These are phyloP conservation scores for Lucilia cuprina DNA, from an alignment of 1,140 invertebrate genomes.

Conservation along the genomic window DNA sequence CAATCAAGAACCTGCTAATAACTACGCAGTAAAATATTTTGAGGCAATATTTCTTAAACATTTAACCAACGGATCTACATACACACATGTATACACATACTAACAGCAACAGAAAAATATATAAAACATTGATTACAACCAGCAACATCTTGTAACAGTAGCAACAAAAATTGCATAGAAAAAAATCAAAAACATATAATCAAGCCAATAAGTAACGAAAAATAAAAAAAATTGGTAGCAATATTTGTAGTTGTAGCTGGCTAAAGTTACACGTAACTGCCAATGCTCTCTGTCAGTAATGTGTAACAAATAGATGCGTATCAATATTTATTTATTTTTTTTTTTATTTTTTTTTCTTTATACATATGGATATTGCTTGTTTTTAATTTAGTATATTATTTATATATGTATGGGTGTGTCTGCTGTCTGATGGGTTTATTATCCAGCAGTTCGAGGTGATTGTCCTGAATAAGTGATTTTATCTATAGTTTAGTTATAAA, in stretches of 20 bases:
- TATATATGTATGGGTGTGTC: not conserved
- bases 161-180: not conserved
- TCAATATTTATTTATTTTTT: slow-evolving; percentile 19
- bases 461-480: no score
- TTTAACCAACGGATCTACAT: not conserved
- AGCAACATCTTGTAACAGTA: slow-evolving; percentile 26
- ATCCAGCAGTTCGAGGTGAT: no score
- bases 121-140: slow-evolving; percentile 12
- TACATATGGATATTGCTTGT: not conserved
- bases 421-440: not conserved
- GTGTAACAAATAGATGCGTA: slow-evolving; percentile 33
- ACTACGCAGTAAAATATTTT: slow-evolving; percentile 18
- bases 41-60: slow-evolving; percentile 5
- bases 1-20: not conserved
- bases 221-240: slow-evolving; percentile 18
- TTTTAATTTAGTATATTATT: not conserved
- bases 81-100: not conserved
- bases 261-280: slow-evolving; percentile 14
- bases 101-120: slow-evolving; percentile 6
- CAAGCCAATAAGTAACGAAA: not conserved
- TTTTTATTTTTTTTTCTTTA: not conserved
- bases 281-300: slow-evolving; percentile 27
- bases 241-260: not conserved
- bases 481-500: no score
- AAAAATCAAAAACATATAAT: not conserved